Percentiles rank a stretch among this genome's conserved stretches.
Conservation (phyloP, 2,888 invertebrate species). For the Synergus gifuensis region DNA sequence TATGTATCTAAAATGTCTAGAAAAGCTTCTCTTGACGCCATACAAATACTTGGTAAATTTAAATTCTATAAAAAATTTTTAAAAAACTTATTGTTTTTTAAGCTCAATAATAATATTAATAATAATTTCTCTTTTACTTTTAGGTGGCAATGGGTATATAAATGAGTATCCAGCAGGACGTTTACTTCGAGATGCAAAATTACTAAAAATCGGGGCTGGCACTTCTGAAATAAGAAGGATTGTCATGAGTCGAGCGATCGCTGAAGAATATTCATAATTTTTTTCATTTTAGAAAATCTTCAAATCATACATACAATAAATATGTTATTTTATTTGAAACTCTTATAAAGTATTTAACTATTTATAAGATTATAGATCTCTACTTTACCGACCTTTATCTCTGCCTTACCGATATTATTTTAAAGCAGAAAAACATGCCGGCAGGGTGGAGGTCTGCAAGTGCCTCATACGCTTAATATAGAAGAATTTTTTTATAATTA, state of each 20-base stretch:
- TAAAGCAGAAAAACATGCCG: too few relatives aligned
- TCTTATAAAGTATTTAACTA: too few relatives aligned
- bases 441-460: too few relatives aligned
- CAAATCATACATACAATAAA: too few relatives aligned
- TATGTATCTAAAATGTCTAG: slow-evolving; percentile 95
- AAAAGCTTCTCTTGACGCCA: slow-evolving; percentile 92
- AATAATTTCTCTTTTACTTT: slow-evolving; percentile 50
- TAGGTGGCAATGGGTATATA: slow-evolving; percentile 98
- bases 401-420: too few relatives aligned
- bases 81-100: background rate
- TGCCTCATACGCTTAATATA: too few relatives aligned
- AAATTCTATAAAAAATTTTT: background rate
- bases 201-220: slow-evolving; percentile 99
- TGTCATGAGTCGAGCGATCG: slow-evolving; percentile 93
- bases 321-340: too few relatives aligned
- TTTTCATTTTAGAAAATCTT: background rate
- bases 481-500: too few relatives aligned
- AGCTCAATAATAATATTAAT: too few relatives aligned
- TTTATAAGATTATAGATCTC: too few relatives aligned
- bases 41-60: slow-evolving; percentile 93
- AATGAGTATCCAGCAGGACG: slow-evolving; percentile 98
- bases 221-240: slow-evolving; percentile 97
- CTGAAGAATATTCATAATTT: slow-evolving; percentile 86
- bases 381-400: too few relatives aligned
- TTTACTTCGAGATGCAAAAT: slow-evolving; percentile 94